phyloP scores from a whole-genome alignment of 2,113 vertebrate species.

The Aspiorhynchus laticeps region DNA sequence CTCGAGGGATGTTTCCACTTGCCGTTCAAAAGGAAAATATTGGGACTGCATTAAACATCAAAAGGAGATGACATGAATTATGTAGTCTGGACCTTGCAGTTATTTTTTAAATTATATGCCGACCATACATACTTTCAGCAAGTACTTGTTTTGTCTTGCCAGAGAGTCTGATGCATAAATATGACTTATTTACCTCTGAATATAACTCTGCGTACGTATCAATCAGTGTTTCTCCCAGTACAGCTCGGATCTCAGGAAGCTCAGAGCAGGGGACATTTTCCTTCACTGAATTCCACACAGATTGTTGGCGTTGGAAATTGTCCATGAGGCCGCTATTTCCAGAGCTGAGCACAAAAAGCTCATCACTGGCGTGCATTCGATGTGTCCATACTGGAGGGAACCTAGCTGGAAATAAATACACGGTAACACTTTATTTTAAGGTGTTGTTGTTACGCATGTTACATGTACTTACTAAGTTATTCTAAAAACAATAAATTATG shows the following conservation, averaged over 20 bases:
- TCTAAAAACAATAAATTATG: too few species aligned
- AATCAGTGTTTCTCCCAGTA: conserved; percentile 76
- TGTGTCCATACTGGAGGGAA: background rate
- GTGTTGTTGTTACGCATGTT: too few species aligned
- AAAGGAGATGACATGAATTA: background rate
- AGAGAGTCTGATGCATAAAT: conserved; percentile 42
- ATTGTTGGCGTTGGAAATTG: conserved; percentile 59
- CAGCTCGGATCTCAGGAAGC: conserved; percentile 73
- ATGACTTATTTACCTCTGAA: conserved; percentile 71
- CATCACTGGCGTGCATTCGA: background rate
- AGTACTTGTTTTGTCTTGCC: conserved; percentile 34
- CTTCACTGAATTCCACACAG: conserved; percentile 80
- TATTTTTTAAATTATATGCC: background rate
- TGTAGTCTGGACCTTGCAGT: background rate
- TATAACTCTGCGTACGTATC: conserved; percentile 80
- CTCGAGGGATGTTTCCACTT: background rate
- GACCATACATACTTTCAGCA: background rate
- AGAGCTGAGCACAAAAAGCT: background rate
- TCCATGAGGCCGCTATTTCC: conserved; percentile 63
- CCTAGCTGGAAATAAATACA: background rate
- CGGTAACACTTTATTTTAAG: too few species aligned
- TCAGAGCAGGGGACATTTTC: conserved; percentile 74
- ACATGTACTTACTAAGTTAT: too few species aligned
- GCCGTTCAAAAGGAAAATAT: background rate
- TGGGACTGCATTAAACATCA: background rate